Conservation (phyloP, 1,140 invertebrate species). For the Brachionus manjavacas region DNA sequence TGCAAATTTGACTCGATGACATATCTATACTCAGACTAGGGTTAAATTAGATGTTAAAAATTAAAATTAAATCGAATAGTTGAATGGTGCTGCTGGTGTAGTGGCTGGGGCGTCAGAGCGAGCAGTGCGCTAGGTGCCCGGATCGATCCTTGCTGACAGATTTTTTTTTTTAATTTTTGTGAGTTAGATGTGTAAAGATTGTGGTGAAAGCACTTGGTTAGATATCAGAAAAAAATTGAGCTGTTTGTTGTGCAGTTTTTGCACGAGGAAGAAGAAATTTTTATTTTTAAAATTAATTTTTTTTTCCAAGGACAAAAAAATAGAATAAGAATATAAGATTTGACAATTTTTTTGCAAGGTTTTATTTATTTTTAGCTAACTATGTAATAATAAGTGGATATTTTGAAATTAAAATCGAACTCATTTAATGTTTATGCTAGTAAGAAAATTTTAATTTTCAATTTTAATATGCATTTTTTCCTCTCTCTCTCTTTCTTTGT, state of each 20-base stretch:
- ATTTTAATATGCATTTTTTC: neutral
- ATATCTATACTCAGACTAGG: neutral
- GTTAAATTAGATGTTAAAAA: neutral
- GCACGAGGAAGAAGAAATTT: too few relatives aligned
- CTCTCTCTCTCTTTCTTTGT: too few relatives aligned
- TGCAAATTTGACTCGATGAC: conserved; percentile 61
- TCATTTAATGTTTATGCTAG: neutral
- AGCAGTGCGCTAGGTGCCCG: neutral
- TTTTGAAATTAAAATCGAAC: neutral
- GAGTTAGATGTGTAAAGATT: too few relatives aligned
- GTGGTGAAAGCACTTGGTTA: too few relatives aligned
- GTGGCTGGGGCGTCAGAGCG: neutral
- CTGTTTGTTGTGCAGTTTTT: too few relatives aligned
- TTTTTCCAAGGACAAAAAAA: too few relatives aligned
- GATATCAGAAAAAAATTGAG: too few relatives aligned
- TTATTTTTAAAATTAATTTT: too few relatives aligned
- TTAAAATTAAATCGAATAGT: neutral
- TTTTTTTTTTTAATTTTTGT: too few relatives aligned
- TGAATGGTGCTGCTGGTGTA: neutral
- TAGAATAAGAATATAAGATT: too few relatives aligned
- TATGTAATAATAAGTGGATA: neutral
- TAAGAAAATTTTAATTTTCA: neutral
- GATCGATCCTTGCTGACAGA: neutral
- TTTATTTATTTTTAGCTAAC: neutral
- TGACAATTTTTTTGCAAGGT: too few relatives aligned